Conservation (phyloP, 2,888 invertebrate species). For the Harpagoxenus sublaevis region DNA sequence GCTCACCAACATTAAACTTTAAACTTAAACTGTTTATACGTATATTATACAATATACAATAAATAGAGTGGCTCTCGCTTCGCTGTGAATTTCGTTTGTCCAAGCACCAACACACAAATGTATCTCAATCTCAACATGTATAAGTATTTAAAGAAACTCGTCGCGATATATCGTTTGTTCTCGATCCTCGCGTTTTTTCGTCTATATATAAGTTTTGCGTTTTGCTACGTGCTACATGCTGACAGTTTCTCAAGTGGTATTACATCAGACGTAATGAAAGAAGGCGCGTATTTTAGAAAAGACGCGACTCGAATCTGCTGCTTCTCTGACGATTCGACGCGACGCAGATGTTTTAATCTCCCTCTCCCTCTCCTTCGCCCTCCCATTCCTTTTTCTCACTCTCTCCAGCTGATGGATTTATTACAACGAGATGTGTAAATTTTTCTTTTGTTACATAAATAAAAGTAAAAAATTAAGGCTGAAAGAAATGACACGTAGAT, state of each 20-base stretch:
- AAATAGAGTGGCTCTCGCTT: neutral
- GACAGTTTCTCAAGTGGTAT: neutral
- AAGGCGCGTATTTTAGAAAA: neutral
- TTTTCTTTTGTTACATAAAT: neutral
- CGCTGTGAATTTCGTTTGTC: slow-evolving; percentile 7
- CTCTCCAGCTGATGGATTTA: neutral
- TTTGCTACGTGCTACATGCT: neutral
- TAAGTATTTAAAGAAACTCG: neutral
- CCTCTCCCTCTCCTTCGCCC: too few species aligned
- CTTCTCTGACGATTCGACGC: neutral
- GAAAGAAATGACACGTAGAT: too few species aligned
- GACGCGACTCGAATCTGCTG: neutral
- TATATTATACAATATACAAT: neutral
- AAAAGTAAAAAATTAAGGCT: neutral
- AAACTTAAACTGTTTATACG: slow-evolving; percentile 2
- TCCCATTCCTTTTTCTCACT: too few species aligned
- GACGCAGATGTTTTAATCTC: neutral
- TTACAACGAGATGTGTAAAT: neutral
- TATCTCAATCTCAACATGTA: neutral
- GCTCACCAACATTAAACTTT: neutral
- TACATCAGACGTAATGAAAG: slow-evolving; percentile 21
- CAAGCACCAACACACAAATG: neutral
- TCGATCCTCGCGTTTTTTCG: neutral
- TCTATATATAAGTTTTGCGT: neutral
- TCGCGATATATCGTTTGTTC: neutral